Percentiles rank a stretch among this genome's conserved stretches.
These are phyloP conservation scores for Ennomos quercinarius DNA, from an alignment of 2,888 invertebrate species.

Conservation along the genomic window DNA sequence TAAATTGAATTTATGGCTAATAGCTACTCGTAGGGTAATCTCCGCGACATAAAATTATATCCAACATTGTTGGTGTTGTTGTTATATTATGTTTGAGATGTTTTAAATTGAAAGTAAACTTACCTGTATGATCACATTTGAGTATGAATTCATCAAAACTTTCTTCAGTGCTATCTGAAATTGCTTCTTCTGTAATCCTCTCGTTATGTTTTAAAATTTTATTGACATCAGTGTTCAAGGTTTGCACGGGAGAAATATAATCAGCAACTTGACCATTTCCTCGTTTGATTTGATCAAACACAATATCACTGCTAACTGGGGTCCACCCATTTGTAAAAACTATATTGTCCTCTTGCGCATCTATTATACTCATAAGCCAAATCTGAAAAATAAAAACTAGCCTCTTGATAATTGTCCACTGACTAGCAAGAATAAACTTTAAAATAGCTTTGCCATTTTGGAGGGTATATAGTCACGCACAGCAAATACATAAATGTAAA, in stretches of 20 bases:
- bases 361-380: not conserved
- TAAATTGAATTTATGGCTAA: too few species aligned
- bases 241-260: slow-evolving; percentile 11
- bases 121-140: too few species aligned
- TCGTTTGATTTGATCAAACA: slow-evolving; percentile 31
- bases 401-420: too few species aligned
- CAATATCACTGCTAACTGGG: slow-evolving; percentile 34
- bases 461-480: slow-evolving; percentile 28
- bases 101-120: too few species aligned
- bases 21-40: too few species aligned
- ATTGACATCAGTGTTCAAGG: slow-evolving; percentile 22
- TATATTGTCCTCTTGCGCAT: slow-evolving; percentile 17
- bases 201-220: slow-evolving; percentile 5
- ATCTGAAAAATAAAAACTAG: slow-evolving; percentile 27
- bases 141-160: too few species aligned
- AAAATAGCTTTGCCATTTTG: too few species aligned
- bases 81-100: too few species aligned
- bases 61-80: too few species aligned
- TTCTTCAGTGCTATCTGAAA: too few species aligned
- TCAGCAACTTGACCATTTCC: not conserved
- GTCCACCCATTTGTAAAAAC: slow-evolving; percentile 33
- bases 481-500: slow-evolving; percentile 11
- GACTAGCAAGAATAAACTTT: too few species aligned
- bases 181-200: not conserved
- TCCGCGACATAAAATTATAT: too few species aligned